These are phyloP conservation scores for Crotalus tigris DNA, from an alignment of 2,113 vertebrate genomes.

Conservation along the genomic window DNA sequence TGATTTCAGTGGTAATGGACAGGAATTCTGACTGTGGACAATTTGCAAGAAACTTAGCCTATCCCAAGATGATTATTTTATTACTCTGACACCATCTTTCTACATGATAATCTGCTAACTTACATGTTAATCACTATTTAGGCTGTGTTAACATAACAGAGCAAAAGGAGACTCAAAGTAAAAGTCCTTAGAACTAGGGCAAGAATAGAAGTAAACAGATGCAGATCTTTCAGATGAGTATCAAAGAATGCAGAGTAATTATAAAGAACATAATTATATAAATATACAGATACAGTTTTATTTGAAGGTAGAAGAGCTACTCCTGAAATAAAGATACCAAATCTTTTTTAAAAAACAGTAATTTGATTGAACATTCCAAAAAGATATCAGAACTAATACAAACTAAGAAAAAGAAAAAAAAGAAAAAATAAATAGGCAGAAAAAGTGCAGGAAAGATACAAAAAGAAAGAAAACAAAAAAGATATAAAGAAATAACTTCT, in stretches of 20 bases:
- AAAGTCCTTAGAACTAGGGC: too few species aligned
- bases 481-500: not conserved
- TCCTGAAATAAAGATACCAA: not conserved
- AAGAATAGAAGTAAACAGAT: not conserved
- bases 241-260: not conserved
- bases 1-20: not conserved
- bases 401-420: not conserved
- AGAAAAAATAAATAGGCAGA: not conserved
- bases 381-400: not conserved
- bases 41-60: constrained; percentile 6
- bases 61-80: not conserved
- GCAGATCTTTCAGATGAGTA: not conserved
- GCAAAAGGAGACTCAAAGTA: not conserved
- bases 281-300: not conserved
- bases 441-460: not conserved
- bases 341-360: not conserved
- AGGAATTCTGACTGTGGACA: constrained; percentile 33
- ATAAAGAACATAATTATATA: not conserved
- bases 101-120: not conserved
- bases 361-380: not conserved
- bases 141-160: not conserved
- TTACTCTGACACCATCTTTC: not conserved
- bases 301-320: not conserved
- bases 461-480: not conserved
- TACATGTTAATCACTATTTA: not conserved